These are phyloP conservation scores for Rhynchonema sp. DNA, from an alignment of 2,888 invertebrate species.

Conservation along the genomic window DNA sequence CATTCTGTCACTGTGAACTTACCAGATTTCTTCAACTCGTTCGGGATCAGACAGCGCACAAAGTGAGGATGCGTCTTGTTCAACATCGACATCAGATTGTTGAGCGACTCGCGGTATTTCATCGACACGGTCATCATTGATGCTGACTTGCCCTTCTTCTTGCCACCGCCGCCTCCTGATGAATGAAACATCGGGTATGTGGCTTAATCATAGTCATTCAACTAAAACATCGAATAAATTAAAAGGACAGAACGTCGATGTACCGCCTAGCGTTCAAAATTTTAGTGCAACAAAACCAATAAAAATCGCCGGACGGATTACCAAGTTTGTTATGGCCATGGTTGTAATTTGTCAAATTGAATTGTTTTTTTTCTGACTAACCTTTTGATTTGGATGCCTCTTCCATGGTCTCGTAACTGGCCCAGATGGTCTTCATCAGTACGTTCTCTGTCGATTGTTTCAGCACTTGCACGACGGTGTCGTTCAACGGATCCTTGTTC, in stretches of 20 bases:
- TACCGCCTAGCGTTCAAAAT: too few species aligned
- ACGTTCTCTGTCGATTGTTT: slow-evolving; percentile 19
- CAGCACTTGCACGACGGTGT: slow-evolving; percentile 81
- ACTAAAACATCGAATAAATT: too few species aligned
- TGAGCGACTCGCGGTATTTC: slow-evolving; percentile 68
- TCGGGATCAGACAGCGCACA: slow-evolving; percentile 99
- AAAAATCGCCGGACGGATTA: too few species aligned
- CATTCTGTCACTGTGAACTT: too few species aligned
- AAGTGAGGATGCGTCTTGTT: slow-evolving; percentile 95
- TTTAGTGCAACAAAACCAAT: too few species aligned
- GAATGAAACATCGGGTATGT: too few species aligned
- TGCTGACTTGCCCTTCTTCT: slow-evolving; percentile 35
- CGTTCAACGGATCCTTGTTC: slow-evolving; percentile 75
- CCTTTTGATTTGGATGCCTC: slow-evolving; percentile 16
- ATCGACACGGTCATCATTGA: slow-evolving; percentile 94
- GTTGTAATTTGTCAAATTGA: too few species aligned
- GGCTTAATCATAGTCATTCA: neutral
- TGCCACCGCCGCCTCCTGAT: slow-evolving; percentile 8
- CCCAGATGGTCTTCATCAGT: slow-evolving; percentile 21
- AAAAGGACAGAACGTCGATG: too few species aligned
- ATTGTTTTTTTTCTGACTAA: neutral
- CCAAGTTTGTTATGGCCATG: too few species aligned
- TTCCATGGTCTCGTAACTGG: slow-evolving; percentile 25
- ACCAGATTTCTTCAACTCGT: slow-evolving; percentile 36
- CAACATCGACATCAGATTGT: slow-evolving; percentile 91